phyloP scores from a whole-genome alignment of 2,113 vertebrate genomes.

The Cephalopterus ornatus region DNA sequence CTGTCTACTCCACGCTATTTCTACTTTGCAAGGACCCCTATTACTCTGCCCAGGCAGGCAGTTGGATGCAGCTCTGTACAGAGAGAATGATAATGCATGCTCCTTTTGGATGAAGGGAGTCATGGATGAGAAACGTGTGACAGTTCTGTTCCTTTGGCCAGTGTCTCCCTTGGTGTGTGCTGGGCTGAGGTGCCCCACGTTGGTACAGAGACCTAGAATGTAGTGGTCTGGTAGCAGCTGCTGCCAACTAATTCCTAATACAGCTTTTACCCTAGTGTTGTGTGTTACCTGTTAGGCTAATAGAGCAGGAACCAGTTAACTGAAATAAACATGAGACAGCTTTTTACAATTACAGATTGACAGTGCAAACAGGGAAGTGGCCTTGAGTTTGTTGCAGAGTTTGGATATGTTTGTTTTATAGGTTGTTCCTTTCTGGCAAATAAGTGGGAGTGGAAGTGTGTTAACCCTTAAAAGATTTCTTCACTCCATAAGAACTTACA shows the following conservation, averaged over 20 bases:
- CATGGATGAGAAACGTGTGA: accelerated
- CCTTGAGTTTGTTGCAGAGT: background rate
- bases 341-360: background rate
- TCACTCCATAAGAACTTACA: background rate
- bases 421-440: background rate
- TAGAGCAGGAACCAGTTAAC: background rate
- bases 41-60: background rate
- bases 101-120: background rate
- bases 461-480: background rate
- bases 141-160: background rate
- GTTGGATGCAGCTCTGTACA: background rate
- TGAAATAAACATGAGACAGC: background rate
- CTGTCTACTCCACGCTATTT: background rate
- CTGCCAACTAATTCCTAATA: background rate
- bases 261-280: background rate
- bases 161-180: background rate
- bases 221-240: background rate
- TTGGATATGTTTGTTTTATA: conserved; percentile 11
- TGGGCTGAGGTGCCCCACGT: background rate
- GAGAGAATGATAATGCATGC: accelerated
- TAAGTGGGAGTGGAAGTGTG: background rate
- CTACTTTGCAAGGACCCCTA: background rate
- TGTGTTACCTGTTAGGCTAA: background rate
- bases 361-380: background rate
- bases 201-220: background rate